Base-by-base conservation (phyloP, 2,888 invertebrate genomes). In the Formica aserva region DNA sequence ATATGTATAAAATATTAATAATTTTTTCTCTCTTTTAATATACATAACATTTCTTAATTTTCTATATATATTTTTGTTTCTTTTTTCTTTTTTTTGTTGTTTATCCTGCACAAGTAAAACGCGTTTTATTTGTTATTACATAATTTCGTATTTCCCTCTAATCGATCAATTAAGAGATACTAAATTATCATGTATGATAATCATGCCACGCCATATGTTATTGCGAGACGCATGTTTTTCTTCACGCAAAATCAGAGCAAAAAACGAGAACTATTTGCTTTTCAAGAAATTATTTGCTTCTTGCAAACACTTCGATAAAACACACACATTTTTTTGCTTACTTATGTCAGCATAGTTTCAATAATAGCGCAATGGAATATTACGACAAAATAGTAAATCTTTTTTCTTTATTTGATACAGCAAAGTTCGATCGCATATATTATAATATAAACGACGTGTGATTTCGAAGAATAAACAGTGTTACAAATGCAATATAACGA, bases 151-250 rank as follows among this genome's bases (percentile, higher is more conserved):
- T 63, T n/a, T 18, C 18, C 18, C n/a, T 63, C 18, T 41, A 48
- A n/a, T 9, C 29, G 6, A 3, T 45, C 6, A 38, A 41, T 26
- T 26, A 22, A 3, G 26, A 15, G 3, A 41, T 22, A 41, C 3
- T 45, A 45, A 66, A n/a, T 48, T 18, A 67, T 66, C 6, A 66
- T 29, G 4, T 15, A 26, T 41, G 26, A 67, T 67, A 65, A 65
- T 22, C 4, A 18, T 35, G 48, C 0, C 45, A 48, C 29, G 11
- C n/a, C n/a, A 8, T 6, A 2, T 52, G 0, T 45, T 41, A 45
- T n/a, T 66, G 41, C 22, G 15, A 38, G 22, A 66, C 15, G 38
- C 13, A 26, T 35, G 9, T 38, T 65, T 62, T 22, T 15, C 8
- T 13, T 0, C 41, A 26, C n/a, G 2, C 15, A 26, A 26, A n/a